A percentile compares a stretch with the other conserved stretches of the same genome.
Evolutionary conservation across 1,140 invertebrate species (phyloP).

Genomic region (Trinorchestia longiramus): DNA sequence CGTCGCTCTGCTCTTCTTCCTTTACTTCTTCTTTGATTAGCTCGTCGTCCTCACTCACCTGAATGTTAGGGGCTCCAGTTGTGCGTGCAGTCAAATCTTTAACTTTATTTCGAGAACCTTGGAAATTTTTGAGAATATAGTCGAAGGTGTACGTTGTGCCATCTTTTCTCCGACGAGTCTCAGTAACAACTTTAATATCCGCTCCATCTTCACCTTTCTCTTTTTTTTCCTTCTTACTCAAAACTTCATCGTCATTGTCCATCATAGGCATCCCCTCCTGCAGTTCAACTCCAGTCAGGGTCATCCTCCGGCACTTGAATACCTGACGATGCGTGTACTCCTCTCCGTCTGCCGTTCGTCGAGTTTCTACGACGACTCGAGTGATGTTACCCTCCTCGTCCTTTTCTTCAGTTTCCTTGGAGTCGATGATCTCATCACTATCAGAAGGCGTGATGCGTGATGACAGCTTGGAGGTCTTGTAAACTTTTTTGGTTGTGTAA

Average conservation of each 20-base stretch:
- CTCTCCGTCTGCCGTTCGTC: constrained; percentile 61
- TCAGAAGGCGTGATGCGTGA: constrained; percentile 64
- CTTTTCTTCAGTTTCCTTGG: constrained; percentile 64
- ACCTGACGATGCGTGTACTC: constrained; percentile 66
- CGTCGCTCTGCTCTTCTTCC: constrained; percentile 63
- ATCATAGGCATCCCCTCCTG: constrained; percentile 62
- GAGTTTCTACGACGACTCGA: constrained; percentile 61
- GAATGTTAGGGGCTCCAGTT: constrained; percentile 58
- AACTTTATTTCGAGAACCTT: constrained; percentile 61
- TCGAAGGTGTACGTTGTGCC: constrained; percentile 66
- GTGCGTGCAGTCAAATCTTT: constrained; percentile 58
- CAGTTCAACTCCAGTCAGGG: constrained; percentile 63
- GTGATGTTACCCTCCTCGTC: constrained; percentile 60
- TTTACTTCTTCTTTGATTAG: constrained; percentile 65
- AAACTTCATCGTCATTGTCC: constrained; percentile 65
- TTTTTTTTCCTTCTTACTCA: constrained; percentile 62
- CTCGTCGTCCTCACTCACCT: constrained; percentile 63
- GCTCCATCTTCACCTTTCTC: constrained; percentile 61
- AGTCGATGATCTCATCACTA: constrained; percentile 65
- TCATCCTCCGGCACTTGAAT: constrained; percentile 63
- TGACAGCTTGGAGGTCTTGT: constrained; percentile 65
- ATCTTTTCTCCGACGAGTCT: constrained; percentile 64
- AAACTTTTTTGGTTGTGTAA: constrained; percentile 66
- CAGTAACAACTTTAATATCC: constrained; percentile 62
- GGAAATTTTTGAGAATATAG: constrained; percentile 64